Conservation (phyloP, 2,113 vertebrate genomes). For the Urocitellus parryii region DNA sequence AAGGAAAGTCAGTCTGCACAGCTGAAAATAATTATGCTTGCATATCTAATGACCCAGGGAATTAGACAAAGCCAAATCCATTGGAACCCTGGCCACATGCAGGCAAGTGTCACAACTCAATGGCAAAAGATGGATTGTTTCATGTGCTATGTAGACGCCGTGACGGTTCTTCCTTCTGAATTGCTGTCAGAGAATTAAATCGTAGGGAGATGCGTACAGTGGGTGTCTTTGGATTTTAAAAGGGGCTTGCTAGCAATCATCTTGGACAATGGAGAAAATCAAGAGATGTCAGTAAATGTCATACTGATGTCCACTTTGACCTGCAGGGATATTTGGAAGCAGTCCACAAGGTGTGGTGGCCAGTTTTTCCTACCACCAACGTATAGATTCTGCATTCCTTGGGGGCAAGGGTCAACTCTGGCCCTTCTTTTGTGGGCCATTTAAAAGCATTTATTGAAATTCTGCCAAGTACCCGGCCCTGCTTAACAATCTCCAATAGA, state of each 20-base stretch:
- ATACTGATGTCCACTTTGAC: slow-evolving; percentile 16
- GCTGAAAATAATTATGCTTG: slow-evolving; percentile 87
- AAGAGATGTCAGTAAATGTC: background rate
- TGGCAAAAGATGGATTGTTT: slow-evolving; percentile 50
- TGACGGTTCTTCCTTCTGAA: background rate
- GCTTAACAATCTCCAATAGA: slow-evolving; percentile 46
- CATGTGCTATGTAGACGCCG: background rate
- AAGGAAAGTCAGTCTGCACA: slow-evolving; percentile 83
- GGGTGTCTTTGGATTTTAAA: background rate
- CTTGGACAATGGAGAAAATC: background rate
- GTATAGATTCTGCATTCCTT: slow-evolving; percentile 11
- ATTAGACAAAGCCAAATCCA: slow-evolving; percentile 84
- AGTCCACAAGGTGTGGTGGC: background rate
- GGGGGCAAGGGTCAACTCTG: background rate
- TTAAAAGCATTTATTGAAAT: slow-evolving; percentile 56
- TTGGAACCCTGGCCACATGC: slow-evolving; percentile 70
- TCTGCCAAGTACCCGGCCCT: background rate
- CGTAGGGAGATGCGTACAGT: background rate
- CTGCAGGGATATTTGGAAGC: background rate
- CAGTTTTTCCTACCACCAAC: background rate
- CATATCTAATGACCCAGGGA: slow-evolving; percentile 88
- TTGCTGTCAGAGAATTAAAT: background rate
- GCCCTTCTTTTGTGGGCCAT: slow-evolving; percentile 39
- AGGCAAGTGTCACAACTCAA: slow-evolving; percentile 64
- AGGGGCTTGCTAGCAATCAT: background rate